These are phyloP conservation scores for Stegodyphus mimosarum DNA, from an alignment of 1,140 invertebrate species.

Conservation along the genomic window DNA sequence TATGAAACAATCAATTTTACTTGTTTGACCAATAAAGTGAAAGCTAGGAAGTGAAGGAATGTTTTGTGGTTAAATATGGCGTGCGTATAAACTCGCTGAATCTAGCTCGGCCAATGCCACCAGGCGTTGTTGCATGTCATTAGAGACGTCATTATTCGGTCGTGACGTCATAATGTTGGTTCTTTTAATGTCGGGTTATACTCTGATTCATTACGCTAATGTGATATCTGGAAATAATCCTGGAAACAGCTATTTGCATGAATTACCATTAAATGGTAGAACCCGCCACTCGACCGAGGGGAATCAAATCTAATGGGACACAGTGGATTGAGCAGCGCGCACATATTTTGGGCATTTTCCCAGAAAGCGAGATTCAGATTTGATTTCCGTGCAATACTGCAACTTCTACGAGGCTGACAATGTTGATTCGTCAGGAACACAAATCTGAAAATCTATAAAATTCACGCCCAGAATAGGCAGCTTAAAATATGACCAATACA, in stretches of 20 bases:
- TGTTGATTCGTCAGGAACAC: no score
- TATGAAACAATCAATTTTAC: no score
- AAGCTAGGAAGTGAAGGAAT: background rate
- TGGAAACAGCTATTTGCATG: slow-evolving; percentile 42
- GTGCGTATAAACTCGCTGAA: background rate
- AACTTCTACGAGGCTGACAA: no score
- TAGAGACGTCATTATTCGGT: slow-evolving; percentile 46
- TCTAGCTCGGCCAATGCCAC: background rate
- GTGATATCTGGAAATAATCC: slow-evolving; percentile 54
- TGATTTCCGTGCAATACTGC: no score
- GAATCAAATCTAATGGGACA: slow-evolving; percentile 30
- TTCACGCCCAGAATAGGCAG: no score
- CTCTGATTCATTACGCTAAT: slow-evolving; percentile 58
- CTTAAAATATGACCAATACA: no score
- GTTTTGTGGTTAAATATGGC: slow-evolving; percentile 38
- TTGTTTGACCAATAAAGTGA: no score
- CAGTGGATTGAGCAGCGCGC: background rate
- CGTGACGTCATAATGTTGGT: slow-evolving; percentile 57
- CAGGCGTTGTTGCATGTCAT: slow-evolving; percentile 43
- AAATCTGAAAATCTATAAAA: no score
- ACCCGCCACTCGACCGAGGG: background rate
- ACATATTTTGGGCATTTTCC: no score
- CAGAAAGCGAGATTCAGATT: no score
- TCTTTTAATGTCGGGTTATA: slow-evolving; percentile 40
- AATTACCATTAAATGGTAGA: slow-evolving; percentile 43